Evolutionary conservation across 2,113 vertebrate species (phyloP), one percentile per base, ranked within the genome.

Genomic region (Oreochromis tanganicae): DNA sequence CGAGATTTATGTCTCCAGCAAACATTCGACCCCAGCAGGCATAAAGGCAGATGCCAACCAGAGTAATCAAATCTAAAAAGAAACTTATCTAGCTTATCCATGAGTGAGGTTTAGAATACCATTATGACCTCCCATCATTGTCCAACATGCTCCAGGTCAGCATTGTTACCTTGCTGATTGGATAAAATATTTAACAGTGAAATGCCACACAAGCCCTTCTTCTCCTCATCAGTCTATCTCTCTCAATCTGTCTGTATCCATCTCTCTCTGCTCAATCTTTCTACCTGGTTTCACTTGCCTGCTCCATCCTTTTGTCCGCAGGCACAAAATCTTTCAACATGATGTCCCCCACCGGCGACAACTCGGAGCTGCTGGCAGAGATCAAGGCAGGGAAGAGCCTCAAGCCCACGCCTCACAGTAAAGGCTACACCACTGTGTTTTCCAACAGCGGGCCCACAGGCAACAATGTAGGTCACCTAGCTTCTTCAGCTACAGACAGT

Each of bases 281-380:
- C 89, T 87, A 38, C 87, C 63, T 9, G 91, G 87, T 90, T 91
- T 93, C 84, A 93, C 88, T 92, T 89, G 91, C 83, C 85, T 81
- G 78, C 54, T 79, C 9, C 8, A 10, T 86, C 82, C 82, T 91
- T 90, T 93, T 92, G 88, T 66, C 12, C 38, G 5, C 95, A 99
- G 99, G 99, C 95, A 96, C 97, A 93, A 99, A 99, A 94, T 99
- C 99, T 82, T 99, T 99, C 97, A 99, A 99, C 96, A 99, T 99
- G 99, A 99, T 99, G 98, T 98, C 98, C 93, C 99, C 99, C 19
- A 98, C 98, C 1, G 97, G 98, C 0, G 99, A 99, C 96, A 99
- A 99, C 95, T 98, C 98, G 0, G 98, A 99, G 95, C 97, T 99
- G 46, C 96, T 99, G 96, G 99, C 99, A 3, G 99, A 99, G 95